Evolutionary conservation across 2,888 invertebrate genomes (phyloP).

Genomic region (Rhyacophila evoluta): DNA sequence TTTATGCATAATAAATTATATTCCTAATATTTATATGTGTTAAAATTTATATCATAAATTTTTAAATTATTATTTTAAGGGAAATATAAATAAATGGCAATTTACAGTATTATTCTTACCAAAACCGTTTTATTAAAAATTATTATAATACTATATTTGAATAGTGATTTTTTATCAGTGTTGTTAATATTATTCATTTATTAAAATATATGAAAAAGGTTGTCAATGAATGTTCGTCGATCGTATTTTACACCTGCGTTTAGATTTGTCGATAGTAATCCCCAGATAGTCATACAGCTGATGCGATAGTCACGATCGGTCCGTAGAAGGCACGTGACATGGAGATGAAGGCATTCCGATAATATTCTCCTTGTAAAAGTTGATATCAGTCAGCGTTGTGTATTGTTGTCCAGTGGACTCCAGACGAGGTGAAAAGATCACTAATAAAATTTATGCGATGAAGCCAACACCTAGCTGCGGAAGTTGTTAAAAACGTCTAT

Average conservation of each 20-base stretch:
- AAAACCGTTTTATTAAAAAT: too few species aligned
- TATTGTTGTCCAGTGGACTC: not conserved
- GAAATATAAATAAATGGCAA: too few species aligned
- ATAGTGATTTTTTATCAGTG: too few species aligned
- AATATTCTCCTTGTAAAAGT: constrained; percentile 5
- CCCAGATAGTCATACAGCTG: not conserved
- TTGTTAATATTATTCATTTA: too few species aligned
- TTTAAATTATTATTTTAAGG: too few species aligned
- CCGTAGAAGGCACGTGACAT: constrained; percentile 22
- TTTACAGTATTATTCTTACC: too few species aligned
- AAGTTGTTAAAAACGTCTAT: constrained; percentile 14
- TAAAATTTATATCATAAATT: too few species aligned
- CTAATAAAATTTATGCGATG: not conserved
- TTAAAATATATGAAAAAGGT: too few species aligned
- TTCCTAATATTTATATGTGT: too few species aligned
- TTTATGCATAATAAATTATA: too few species aligned
- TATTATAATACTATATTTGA: too few species aligned
- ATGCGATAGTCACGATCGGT: constrained; percentile 13
- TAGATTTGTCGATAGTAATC: not conserved
- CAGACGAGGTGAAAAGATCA: constrained; percentile 22
- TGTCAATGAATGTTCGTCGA: not conserved
- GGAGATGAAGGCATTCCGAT: constrained; percentile 22
- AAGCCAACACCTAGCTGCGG: constrained; percentile 15
- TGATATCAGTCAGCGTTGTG: constrained; percentile 5
- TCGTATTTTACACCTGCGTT: not conserved